Percentiles rank a stretch among this genome's conserved stretches.
phyloP scores from a whole-genome alignment of 2,113 vertebrate genomes.

The Natator depressus region DNA sequence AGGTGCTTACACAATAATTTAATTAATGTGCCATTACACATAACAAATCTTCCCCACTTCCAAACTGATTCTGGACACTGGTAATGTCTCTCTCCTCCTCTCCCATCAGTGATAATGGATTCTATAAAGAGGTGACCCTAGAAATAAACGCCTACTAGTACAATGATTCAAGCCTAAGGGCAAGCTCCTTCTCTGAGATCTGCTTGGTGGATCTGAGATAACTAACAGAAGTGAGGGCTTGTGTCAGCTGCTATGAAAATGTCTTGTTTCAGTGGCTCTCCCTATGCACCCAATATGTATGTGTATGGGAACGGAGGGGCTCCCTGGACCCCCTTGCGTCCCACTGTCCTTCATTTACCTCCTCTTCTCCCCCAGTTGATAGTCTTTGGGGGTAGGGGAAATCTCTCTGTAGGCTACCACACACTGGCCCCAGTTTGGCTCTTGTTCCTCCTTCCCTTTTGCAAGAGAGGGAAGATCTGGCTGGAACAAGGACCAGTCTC shows the following conservation, averaged over 20 bases:
- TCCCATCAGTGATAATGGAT: slow-evolving; percentile 28
- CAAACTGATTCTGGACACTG: not conserved
- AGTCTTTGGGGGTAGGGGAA: too few species aligned
- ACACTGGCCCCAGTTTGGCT: too few species aligned
- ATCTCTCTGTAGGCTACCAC: too few species aligned
- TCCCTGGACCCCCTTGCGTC: too few species aligned
- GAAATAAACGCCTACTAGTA: not conserved
- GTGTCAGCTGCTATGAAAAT: not conserved
- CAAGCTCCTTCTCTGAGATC: not conserved
- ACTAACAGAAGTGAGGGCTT: not conserved
- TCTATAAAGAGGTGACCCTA: not conserved
- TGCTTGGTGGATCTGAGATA: not conserved
- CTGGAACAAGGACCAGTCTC: too few species aligned
- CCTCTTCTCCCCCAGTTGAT: too few species aligned
- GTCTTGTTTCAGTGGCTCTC: slow-evolving; percentile 13
- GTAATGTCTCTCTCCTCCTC: not conserved
- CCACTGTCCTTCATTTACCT: too few species aligned
- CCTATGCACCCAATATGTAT: not conserved
- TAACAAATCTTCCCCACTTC: rapidly evolving
- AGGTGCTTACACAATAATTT: not conserved
- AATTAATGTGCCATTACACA: slow-evolving; percentile 16
- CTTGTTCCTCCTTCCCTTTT: too few species aligned
- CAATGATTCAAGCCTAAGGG: not conserved
- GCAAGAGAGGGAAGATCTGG: too few species aligned
- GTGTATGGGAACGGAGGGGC: too few species aligned